These are phyloP conservation scores for Lepidurus arcticus DNA, from an alignment of 1,140 invertebrate genomes.

Conservation along the genomic window DNA sequence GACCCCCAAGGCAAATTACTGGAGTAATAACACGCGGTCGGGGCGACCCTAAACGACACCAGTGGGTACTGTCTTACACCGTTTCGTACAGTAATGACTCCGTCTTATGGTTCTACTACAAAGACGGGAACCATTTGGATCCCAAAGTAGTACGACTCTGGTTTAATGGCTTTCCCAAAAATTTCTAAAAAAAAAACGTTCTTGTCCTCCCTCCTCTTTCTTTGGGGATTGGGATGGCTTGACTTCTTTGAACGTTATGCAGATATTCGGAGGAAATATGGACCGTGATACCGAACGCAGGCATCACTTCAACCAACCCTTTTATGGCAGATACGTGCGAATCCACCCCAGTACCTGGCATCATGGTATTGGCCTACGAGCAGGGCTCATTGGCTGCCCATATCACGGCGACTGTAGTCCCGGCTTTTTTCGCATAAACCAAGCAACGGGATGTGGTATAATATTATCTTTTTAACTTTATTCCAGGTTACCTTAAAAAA, in stretches of 20 bases:
- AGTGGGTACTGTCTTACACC: conserved; percentile 54
- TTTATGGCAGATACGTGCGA: conserved; percentile 50
- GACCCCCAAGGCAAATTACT: conserved; percentile 52
- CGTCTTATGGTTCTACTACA: conserved; percentile 53
- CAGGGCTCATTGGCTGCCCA: conserved; percentile 52
- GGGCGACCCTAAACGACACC: conserved; percentile 49
- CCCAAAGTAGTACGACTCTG: conserved; percentile 47
- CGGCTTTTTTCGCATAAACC: conserved; percentile 51
- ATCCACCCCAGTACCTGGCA: conserved; percentile 52
- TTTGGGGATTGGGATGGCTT: conserved; percentile 5
- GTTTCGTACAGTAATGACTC: conserved; percentile 55
- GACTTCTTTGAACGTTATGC: conserved; percentile 25
- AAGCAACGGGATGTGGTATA: conserved; percentile 51
- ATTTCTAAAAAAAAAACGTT: background rate
- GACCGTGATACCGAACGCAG: conserved; percentile 50
- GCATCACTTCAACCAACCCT: conserved; percentile 53
- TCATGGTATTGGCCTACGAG: conserved; percentile 49
- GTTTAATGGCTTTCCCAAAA: background rate
- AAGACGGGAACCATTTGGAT: conserved; percentile 52
- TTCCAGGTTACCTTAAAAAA: background rate
- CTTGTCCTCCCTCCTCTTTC: background rate
- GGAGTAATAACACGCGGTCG: conserved; percentile 53
- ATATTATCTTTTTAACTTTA: background rate
- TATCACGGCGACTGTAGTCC: conserved; percentile 48
- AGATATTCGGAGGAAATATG: conserved; percentile 55